Conservation (phyloP, 2,113 vertebrate species). For the Chlorocebus sabaeus region DNA sequence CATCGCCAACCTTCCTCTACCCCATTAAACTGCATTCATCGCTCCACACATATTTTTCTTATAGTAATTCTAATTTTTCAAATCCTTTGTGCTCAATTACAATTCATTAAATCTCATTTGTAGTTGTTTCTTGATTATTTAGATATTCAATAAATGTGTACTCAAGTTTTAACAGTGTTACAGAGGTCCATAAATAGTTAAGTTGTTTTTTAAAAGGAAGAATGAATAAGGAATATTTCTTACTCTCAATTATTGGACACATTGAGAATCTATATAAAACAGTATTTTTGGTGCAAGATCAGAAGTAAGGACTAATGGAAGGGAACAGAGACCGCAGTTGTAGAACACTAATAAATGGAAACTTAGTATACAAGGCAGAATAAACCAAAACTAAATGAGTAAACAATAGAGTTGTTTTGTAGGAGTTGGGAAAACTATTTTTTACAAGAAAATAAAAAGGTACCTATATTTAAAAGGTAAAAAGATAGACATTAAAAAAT, state of each 20-base stretch:
- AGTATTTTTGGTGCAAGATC: neutral
- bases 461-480: neutral
- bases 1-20: rapidly evolving
- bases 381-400: neutral
- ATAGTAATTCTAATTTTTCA: neutral
- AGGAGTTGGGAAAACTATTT: neutral
- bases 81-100: neutral
- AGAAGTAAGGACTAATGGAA: neutral
- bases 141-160: neutral
- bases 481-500: neutral
- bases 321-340: neutral
- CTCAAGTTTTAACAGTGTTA: neutral
- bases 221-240: neutral
- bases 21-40: neutral
- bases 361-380: neutral
- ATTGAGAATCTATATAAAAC: neutral
- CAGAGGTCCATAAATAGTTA: too few relatives aligned
- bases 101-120: neutral
- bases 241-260: neutral
- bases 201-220: neutral
- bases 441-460: neutral
- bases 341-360: neutral
- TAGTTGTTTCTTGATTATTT: neutral
- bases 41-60: neutral
- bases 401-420: neutral